Evolutionary conservation across 2,797 vertebrate genomes (phyloP).

Genomic region (Chloroceryle amazona): DNA sequence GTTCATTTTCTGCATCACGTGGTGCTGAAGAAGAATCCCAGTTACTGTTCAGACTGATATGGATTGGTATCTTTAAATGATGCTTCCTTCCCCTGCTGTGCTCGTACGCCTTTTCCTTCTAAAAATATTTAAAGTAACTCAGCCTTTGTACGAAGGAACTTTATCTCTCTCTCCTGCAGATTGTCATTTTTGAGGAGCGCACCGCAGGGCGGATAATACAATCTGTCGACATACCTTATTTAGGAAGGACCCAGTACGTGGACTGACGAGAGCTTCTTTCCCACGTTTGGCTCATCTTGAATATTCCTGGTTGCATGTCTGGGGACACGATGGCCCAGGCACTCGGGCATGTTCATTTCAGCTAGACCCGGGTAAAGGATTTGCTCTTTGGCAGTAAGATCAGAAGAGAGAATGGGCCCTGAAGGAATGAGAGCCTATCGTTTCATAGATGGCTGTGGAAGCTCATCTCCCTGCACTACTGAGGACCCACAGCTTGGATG

Average conservation of each 20-base stretch:
- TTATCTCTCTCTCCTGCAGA: conserved; percentile 71
- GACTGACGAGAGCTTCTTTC: conserved; percentile 70
- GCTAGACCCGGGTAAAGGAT: conserved; percentile 15
- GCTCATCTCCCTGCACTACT: neutral
- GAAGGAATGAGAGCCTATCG: neutral
- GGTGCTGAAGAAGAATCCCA: neutral
- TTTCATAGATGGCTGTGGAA: neutral
- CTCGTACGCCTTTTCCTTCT: neutral
- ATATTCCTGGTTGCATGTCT: conserved; percentile 37
- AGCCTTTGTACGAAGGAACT: neutral
- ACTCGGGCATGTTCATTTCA: neutral
- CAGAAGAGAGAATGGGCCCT: neutral
- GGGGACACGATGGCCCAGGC: conserved; percentile 8
- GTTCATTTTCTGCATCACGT: neutral
- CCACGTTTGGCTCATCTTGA: neutral
- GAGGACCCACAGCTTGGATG: neutral
- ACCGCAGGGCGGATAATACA: conserved; percentile 86
- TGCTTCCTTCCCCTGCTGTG: neutral
- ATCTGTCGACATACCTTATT: conserved; percentile 87
- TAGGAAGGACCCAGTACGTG: conserved; percentile 91
- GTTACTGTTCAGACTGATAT: neutral
- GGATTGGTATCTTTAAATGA: neutral
- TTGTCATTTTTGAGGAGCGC: conserved; percentile 92
- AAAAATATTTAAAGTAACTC: neutral
- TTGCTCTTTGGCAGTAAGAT: conserved; percentile 18